Base-by-base conservation (phyloP, 2,113 vertebrate species). In the Platichthys flesus region DNA sequence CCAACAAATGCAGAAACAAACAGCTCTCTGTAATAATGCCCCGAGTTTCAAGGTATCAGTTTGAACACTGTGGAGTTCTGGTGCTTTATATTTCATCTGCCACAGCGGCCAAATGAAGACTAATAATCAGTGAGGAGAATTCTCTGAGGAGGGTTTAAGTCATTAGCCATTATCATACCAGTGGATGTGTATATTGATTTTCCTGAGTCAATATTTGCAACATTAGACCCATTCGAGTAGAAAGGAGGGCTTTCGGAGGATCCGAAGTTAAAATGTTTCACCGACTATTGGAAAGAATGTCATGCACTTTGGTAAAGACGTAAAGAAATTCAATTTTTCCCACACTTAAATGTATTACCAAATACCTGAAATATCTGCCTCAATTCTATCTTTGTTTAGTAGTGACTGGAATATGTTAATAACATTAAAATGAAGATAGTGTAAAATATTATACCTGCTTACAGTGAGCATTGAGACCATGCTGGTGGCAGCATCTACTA, bases 161-260 rank as follows among this genome's bases (percentile, higher is more conserved):
- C 54, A 3, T 69, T 69, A 40, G 0, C 3, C n/a, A 37, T 76
- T 60, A 72, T 71, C 61, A 66, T 21, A 62, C 49, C 37, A 62
- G n/a, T 49, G 31, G 23, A 59, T 65, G 35, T 62, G 61, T 71
- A 45, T 58, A 45, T 76, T 59, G 31, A 79, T 54, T 72, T 62
- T 28, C 2, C 15, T 1, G 59, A 60, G 54, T 74, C 69, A 56
- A 20, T 69, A 65, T 70, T 70, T 42, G 54, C 55, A 26, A 42
- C 45, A 69, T 79, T 65, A 60, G 52, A 63, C 15, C 2, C 23
- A 45, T 52, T 63, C 16, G 45, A 56, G 28, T 18, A 18, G 58
- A 20, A 18, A 20, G 21, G 24, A 18, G 60, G 45, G 35, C 55
- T 60, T 35, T 24, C 12, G 64, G 18, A 64, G 24, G 21, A 16